Conservation (phyloP, 1,140 invertebrate species). For the Thaumetopoea pityocampa region DNA sequence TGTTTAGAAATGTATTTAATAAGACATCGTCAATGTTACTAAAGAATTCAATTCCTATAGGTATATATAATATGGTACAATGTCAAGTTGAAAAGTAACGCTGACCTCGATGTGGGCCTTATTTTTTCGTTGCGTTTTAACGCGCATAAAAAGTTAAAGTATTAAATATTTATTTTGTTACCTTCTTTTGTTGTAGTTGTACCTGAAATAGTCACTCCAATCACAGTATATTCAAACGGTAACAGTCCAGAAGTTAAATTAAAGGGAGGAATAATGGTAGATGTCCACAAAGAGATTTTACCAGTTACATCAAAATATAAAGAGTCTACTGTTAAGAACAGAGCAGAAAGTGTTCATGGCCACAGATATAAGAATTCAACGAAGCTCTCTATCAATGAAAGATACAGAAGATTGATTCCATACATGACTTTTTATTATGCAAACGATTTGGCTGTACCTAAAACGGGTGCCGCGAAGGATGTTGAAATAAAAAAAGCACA, state of each 20-base stretch:
- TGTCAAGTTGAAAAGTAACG: slow-evolving; percentile 17
- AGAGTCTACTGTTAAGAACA: slow-evolving; percentile 22
- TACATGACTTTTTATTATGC: slow-evolving; percentile 88
- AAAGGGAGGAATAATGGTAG: slow-evolving; percentile 49
- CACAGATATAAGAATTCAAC: slow-evolving; percentile 37
- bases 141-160: background rate
- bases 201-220: slow-evolving; percentile 44
- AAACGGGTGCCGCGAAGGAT: slow-evolving; percentile 41
- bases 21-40: background rate
- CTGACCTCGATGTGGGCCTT: slow-evolving; percentile 19
- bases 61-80: slow-evolving; percentile 10
- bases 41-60: slow-evolving; percentile 1
- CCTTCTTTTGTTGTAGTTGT: slow-evolving; percentile 59
- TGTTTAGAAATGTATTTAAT: too few species aligned
- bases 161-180: background rate
- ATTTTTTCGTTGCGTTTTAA: slow-evolving; percentile 11
- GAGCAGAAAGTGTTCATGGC: slow-evolving; percentile 26
- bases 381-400: slow-evolving; percentile 75
- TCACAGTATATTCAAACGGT: slow-evolving; percentile 68
- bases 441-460: slow-evolving; percentile 74
- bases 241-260: slow-evolving; percentile 71
- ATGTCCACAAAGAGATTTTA: slow-evolving; percentile 40
- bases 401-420: slow-evolving; percentile 85
- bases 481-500: slow-evolving; percentile 64
- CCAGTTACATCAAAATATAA: slow-evolving; percentile 29